These are phyloP conservation scores for Parotia lawesii DNA, from an alignment of 2,113 vertebrate species.

Conservation along the genomic window DNA sequence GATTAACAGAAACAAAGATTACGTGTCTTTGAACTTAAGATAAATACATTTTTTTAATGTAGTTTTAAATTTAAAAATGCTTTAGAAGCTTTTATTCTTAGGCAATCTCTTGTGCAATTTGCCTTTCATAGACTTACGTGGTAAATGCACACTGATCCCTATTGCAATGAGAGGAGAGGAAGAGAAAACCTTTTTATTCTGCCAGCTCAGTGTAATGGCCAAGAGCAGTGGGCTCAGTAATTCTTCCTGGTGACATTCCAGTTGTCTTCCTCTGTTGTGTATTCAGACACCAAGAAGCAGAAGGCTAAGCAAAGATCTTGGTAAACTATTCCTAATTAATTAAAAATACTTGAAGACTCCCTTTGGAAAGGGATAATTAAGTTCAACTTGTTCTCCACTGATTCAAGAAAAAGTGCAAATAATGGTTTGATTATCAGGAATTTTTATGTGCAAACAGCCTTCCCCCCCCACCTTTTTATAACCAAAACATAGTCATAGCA, in stretches of 20 bases:
- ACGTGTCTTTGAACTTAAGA: neutral
- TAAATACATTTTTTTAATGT: neutral
- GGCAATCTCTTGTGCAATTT: neutral
- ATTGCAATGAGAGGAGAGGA: neutral
- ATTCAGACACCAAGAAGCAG: neutral
- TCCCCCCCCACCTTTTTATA: neutral
- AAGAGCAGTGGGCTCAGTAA: neutral
- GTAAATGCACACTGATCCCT: neutral
- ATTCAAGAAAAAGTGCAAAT: neutral
- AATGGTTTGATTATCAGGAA: neutral
- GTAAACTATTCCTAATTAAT: neutral
- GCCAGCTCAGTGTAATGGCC: neutral
- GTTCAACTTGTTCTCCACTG: neutral
- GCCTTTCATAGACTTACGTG: neutral
- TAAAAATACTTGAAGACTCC: neutral
- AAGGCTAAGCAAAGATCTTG: neutral
- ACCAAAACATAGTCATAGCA: neutral
- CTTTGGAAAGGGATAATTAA: neutral
- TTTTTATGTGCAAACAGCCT: neutral
- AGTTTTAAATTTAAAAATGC: neutral
- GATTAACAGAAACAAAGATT: neutral
- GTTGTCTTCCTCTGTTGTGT: neutral
- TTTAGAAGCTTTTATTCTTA: slow-evolving; percentile 8
- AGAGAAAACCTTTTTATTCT: neutral
- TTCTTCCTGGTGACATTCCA: neutral